phyloP scores from a whole-genome alignment of 2,113 vertebrate genomes.

The Paradoxurus hermaphroditus region DNA sequence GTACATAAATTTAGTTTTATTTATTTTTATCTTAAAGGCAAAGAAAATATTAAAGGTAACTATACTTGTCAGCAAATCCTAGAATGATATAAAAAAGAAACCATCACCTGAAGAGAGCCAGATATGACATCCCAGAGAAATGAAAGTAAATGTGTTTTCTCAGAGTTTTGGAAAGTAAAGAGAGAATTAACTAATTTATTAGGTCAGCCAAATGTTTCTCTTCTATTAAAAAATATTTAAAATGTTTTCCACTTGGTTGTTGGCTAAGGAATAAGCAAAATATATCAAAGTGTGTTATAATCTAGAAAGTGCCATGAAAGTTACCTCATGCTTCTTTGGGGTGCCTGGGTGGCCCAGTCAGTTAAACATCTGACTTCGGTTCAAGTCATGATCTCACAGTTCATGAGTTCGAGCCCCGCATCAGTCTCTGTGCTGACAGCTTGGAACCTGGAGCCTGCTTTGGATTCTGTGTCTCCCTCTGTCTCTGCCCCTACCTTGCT shows the following conservation, averaged over 20 bases:
- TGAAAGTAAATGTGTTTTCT: not conserved
- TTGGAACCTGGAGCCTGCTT: too few species aligned
- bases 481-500: too few species aligned
- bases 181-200: not conserved
- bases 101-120: not conserved
- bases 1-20: slow-evolving; percentile 3
- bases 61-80: slow-evolving; percentile 26
- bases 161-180: not conserved
- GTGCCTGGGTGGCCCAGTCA: too few species aligned
- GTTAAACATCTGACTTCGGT: too few species aligned
- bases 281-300: not conserved
- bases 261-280: not conserved
- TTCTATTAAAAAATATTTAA: not conserved
- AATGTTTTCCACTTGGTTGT: not conserved
- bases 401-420: too few species aligned
- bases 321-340: not conserved
- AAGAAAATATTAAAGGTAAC: slow-evolving; percentile 22
- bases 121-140: not conserved
- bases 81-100: slow-evolving; percentile 49
- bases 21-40: slow-evolving; percentile 58
- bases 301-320: not conserved
- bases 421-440: too few species aligned
- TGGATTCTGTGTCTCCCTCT: too few species aligned
- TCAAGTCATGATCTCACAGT: too few species aligned
- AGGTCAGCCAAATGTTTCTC: not conserved